Base-by-base conservation (phyloP, 2,888 invertebrate species). In the Leptinotarsa tumamoca region DNA sequence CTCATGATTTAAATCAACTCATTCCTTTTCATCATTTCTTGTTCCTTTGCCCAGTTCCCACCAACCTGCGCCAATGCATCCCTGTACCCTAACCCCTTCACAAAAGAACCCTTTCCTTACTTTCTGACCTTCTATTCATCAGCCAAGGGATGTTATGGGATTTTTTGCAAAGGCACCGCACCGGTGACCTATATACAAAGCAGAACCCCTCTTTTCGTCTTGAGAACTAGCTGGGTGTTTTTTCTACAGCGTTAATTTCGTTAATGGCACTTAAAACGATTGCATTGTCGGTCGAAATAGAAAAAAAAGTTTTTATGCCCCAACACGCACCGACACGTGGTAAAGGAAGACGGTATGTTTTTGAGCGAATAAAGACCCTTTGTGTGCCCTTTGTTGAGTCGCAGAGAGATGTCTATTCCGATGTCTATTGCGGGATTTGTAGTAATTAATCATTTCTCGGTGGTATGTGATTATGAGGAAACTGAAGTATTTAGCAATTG, bases 191-290 rank as follows among this genome's bases (percentile, higher is more conserved):
- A 74, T 52, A 74, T 77, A 71, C 50, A 58, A 23, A 69, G 21
- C 18, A 43, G 72, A 71, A 71, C 76, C 71, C 68, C 68, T 71
- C 67, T 70, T 72, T 27, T 52, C 43, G 49, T 49, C 56, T 69
- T 67, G 43, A 54, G 17, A 58, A 68, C 71, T 49, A 52, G 58
- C 52, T 69, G 66, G 71, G 72, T 68, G 50, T 74, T 75, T 81
- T 80, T 82, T 79, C 73, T 75, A 71, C 68, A 71, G 76, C 78
- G 81, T 82, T 83, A 81, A 82, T 82, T 80, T 79, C 80, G 77
- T 81, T 82, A 83, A 83, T 83, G 75, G 80, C 76, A 76, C 80
- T 80, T 79, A 78, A 80, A 82, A 72, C 72, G 73, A 69, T 68
- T 18, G 73, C 50, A 71, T 75, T 81, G 80, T 80, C 72, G 72